Conservation (phyloP, 2,113 vertebrate genomes). For the Phainopepla nitens region DNA sequence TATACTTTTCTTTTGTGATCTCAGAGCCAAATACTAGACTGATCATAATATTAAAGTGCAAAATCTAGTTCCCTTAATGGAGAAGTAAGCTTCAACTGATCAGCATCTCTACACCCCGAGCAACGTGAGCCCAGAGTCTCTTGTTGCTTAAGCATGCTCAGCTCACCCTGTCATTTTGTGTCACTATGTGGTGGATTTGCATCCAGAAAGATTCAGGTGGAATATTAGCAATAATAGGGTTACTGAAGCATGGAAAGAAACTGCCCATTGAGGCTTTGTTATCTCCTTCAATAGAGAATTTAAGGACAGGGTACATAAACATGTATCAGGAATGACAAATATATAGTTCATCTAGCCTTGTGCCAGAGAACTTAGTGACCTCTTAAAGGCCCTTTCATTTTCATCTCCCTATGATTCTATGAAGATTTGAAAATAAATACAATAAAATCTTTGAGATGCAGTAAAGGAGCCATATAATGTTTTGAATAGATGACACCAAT, state of each 20-base stretch:
- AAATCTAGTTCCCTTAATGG: background rate
- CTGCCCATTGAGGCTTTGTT: background rate
- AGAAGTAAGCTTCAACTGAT: background rate
- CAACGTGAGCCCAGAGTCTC: rapidly evolving
- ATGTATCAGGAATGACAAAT: background rate
- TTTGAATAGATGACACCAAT: conserved; percentile 1
- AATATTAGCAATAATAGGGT: background rate
- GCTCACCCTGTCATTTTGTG: background rate
- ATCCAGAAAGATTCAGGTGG: background rate
- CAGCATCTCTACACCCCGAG: background rate
- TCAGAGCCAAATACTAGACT: background rate
- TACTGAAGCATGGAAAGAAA: background rate
- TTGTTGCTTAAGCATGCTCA: rapidly evolving
- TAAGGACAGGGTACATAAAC: background rate
- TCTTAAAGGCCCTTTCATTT: background rate
- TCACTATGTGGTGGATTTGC: background rate
- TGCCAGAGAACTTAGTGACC: conserved; percentile 11
- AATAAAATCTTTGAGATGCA: conserved; percentile 5
- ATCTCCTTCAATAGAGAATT: background rate
- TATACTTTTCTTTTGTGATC: background rate
- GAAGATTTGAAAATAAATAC: conserved; percentile 49
- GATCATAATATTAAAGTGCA: background rate
- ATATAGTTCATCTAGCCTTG: background rate
- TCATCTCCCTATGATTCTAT: conserved; percentile 1
- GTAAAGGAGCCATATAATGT: conserved; percentile 3